Conservation (phyloP, 2,888 invertebrate genomes). For the Itoplectis maculator region DNA sequence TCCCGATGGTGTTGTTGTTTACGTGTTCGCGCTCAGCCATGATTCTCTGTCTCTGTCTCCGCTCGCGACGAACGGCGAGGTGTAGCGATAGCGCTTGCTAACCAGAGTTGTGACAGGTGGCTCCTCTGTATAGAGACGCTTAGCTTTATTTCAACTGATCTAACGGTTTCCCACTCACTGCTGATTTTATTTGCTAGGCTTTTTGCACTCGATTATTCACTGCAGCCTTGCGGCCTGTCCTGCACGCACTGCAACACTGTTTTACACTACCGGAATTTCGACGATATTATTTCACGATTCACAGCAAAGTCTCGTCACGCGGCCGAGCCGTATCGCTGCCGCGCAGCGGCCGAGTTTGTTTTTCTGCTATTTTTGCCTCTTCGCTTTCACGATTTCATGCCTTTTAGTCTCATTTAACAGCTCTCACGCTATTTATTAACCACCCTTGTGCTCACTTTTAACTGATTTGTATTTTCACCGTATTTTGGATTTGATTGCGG, state of each 20-base stretch:
- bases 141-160: background rate
- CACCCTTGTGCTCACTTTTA: background rate
- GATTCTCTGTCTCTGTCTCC: background rate
- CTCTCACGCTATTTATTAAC: background rate
- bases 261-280: background rate
- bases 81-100: background rate
- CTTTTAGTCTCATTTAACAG: slow-evolving; percentile 3
- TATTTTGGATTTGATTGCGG: slow-evolving; percentile 2
- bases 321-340: slow-evolving; percentile 1
- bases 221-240: background rate
- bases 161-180: background rate
- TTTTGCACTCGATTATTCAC: slow-evolving; percentile 10
- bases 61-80: background rate
- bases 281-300: too few relatives aligned
- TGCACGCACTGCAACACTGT: background rate
- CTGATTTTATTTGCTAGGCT: background rate
- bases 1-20: slow-evolving; percentile 20
- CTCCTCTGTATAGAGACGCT: background rate
- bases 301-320: background rate
- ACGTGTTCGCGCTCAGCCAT: background rate
- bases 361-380: background rate
- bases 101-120: background rate
- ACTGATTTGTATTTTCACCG: slow-evolving; percentile 1
- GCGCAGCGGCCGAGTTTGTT: background rate
- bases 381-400: background rate